Base-by-base conservation (phyloP, 2,797 vertebrate genomes). In the Onychomys leucogaster region DNA sequence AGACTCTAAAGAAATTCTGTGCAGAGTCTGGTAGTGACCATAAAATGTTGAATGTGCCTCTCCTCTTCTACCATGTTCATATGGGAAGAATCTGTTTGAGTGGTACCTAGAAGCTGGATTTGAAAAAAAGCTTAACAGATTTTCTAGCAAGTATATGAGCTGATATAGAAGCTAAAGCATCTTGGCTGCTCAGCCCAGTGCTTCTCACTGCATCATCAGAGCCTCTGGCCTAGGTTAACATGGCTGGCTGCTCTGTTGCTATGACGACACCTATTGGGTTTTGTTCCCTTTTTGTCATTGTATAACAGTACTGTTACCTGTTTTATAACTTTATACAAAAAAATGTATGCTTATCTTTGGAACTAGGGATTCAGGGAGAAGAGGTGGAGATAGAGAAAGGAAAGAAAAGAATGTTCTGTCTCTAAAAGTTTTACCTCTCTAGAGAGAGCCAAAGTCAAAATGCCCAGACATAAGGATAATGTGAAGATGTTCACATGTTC, bases 71-170 rank as follows among this genome's bases (percentile, higher is more conserved):
- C 14, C 2, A 7, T 71, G 73, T 71, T 41, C 27, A 19, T 57
- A 43, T 34, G n/a, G 82, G 13, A 90, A 43, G 46, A 82, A 37
- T 59, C 85, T 61, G 27, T 80, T 37, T 94, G 67, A 69, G 67
- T 71, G 71, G 71, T 73, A 73, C 37, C n/a, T 91, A 67, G 88
- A 91, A 91, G 82, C 91, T 78, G 25, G 7, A 93, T 27, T 34
- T 88, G 25, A n/a, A 65, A 82, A 81, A 75, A 67, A 32, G 41
- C 9, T 17, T 82, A 67, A 29, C 3, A 73, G 67, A n/a, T 83
- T 46, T 90, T 86, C 77, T 75, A 23, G 6, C 14, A 17, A 82
- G 9, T 67, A 14, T 29, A 1, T 43, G 19, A 67, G 75, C 25
- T 90, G 29, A 52, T 55, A 13, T 23, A 1, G 37, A 19, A 67